A percentile compares a stretch with the other conserved stretches of the same genome.
phyloP scores from a whole-genome alignment of 2,888 invertebrate species.

The Caenorhabditis sinica region DNA sequence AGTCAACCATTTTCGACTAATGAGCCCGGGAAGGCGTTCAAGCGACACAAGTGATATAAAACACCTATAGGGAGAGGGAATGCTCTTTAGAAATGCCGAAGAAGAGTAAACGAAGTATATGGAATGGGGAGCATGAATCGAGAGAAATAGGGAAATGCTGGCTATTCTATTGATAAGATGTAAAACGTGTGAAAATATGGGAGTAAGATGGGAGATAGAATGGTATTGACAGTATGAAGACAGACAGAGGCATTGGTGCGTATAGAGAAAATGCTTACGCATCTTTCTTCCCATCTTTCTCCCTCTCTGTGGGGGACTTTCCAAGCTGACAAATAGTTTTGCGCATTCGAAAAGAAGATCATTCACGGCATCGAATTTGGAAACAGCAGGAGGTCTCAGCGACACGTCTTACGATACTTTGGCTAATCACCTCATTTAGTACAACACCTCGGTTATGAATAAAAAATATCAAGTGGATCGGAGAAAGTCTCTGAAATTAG shows the following conservation, averaged over 20 bases:
- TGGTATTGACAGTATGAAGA: slow-evolving; percentile 52
- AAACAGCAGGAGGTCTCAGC: slow-evolving; percentile 50
- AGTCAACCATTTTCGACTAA: slow-evolving; percentile 53
- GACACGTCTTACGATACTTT: slow-evolving; percentile 37
- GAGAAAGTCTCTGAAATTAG: slow-evolving; percentile 21
- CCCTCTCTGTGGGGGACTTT: slow-evolving; percentile 51
- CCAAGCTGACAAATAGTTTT: slow-evolving; percentile 53
- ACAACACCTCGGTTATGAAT: slow-evolving; percentile 18
- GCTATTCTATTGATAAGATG: slow-evolving; percentile 45
- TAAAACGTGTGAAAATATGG: slow-evolving; percentile 65
- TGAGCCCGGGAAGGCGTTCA: slow-evolving; percentile 18
- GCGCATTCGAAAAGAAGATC: slow-evolving; percentile 37
- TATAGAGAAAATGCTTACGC: slow-evolving; percentile 48
- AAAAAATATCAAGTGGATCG: slow-evolving; percentile 10
- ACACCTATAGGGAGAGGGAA: slow-evolving; percentile 3
- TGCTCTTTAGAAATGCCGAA: background rate
- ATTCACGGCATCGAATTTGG: slow-evolving; percentile 31
- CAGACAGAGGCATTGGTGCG: slow-evolving; percentile 38
- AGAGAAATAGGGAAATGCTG: background rate
- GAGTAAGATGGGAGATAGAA: slow-evolving; percentile 40
- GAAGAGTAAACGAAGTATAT: background rate
- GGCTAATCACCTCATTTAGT: slow-evolving; percentile 13
- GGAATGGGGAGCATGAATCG: slow-evolving; percentile 28
- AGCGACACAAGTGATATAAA: slow-evolving; percentile 10
- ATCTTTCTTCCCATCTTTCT: slow-evolving; percentile 32